Percentiles rank a stretch among this genome's conserved stretches.
These are phyloP conservation scores for Nannobrachium achirus DNA, from an alignment of 2,113 vertebrate genomes.

Conservation along the genomic window DNA sequence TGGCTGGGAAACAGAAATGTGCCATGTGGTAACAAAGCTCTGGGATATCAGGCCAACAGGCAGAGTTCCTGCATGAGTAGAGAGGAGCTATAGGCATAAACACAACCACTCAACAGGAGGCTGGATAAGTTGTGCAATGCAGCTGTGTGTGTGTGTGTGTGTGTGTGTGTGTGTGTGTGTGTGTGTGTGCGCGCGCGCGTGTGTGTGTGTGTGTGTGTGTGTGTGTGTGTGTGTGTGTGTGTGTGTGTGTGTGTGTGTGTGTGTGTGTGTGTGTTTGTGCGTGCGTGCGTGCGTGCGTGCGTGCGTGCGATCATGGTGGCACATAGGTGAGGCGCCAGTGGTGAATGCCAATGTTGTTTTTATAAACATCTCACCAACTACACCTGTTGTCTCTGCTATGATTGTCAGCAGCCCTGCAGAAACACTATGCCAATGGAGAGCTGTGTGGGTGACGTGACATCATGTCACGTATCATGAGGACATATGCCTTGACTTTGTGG, in stretches of 20 bases:
- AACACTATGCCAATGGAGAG: slow-evolving; percentile 16
- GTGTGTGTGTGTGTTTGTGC: background rate
- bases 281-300: background rate
- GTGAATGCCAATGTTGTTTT: too few species aligned
- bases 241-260: background rate
- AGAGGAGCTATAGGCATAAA: slow-evolving; percentile 46
- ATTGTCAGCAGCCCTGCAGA: too few species aligned
- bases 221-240: too few species aligned
- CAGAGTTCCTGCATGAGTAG: slow-evolving; percentile 39
- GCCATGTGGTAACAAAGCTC: slow-evolving; percentile 62
- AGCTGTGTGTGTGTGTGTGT: background rate
- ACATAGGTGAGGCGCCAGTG: too few species aligned
- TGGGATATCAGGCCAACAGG: slow-evolving; percentile 53
- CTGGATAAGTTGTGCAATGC: slow-evolving; percentile 38
- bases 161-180: background rate
- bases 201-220: background rate
- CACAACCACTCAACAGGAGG: slow-evolving; percentile 45
- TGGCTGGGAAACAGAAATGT: slow-evolving; percentile 26
- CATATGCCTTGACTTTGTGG: too few species aligned
- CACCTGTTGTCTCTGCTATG: too few species aligned
- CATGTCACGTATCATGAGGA: too few species aligned
- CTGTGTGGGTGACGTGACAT: too few species aligned
- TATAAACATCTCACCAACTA: too few species aligned
- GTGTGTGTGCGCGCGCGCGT: background rate
- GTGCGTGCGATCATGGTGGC: too few species aligned